A percentile compares a stretch with the other conserved stretches of the same genome.
phyloP scores from a whole-genome alignment of 2,888 invertebrate species.

The Morpho achilles region DNA sequence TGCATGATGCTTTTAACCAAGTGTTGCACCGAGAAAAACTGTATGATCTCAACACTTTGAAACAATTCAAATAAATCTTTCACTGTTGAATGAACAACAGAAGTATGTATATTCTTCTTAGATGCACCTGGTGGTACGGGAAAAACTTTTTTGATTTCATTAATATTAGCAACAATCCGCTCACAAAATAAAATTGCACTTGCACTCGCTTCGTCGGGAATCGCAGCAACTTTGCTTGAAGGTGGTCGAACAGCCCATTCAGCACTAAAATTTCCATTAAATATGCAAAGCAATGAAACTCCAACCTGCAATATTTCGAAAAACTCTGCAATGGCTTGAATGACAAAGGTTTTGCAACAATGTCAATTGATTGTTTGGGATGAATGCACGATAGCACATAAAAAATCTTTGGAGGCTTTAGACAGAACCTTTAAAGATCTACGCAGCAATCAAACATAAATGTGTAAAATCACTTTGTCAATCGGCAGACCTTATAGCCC shows the following conservation, averaged over 20 bases:
- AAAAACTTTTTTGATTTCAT: constrained; percentile 27
- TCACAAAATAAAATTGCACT: constrained; percentile 24
- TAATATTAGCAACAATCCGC: constrained; percentile 26
- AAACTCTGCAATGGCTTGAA: constrained; percentile 29
- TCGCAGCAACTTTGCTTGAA: constrained; percentile 29
- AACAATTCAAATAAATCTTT: constrained; percentile 33
- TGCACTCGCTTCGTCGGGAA: constrained; percentile 27
- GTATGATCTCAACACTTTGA: constrained; percentile 29
- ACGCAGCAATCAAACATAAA: constrained; percentile 19
- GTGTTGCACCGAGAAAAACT: constrained; percentile 28
- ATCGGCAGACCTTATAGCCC: too few relatives aligned
- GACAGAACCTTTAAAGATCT: constrained; percentile 23
- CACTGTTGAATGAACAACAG: constrained; percentile 31
- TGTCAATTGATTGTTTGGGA: constrained; percentile 31
- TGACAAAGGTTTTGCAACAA: constrained; percentile 32
- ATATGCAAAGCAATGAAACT: constrained; percentile 31
- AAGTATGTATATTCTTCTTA: constrained; percentile 28
- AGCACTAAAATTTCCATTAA: not conserved
- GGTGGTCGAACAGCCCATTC: constrained; percentile 28
- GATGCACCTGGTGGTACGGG: constrained; percentile 26
- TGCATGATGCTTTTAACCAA: constrained; percentile 32
- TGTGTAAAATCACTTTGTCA: too few relatives aligned
- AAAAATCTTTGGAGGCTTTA: constrained; percentile 23
- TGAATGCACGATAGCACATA: constrained; percentile 33
- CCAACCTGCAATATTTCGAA: constrained; percentile 36